Evolutionary conservation across 2,888 invertebrate genomes (phyloP), one percentile per base, ranked within the genome.

Genomic region (Calameuta pallipes): DNA sequence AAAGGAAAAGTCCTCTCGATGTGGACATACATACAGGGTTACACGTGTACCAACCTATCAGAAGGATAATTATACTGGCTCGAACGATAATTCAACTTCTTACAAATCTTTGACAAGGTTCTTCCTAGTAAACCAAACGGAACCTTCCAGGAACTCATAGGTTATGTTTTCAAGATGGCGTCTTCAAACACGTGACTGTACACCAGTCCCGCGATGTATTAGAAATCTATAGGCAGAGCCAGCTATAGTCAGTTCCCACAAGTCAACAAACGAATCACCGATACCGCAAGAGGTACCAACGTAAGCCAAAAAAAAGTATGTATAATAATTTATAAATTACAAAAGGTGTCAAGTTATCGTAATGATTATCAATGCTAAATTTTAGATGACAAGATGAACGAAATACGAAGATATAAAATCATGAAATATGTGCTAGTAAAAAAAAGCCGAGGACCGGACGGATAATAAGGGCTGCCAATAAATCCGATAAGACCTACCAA

Each of bases 391-490:
- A 75, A 35, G 30, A 73, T n/a, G 35, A 41, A 34, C 6, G 37
- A 77, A 74, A 69, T 74, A 35, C 73, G 74, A 74, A 69, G 76
- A 33, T 23, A 69, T n/a, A 73, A 30, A 15, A 35, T 4, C 23
- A 30, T 35, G 36, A 73, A 31, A 73, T 56, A 33, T 31, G 56
- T 69, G 23, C 36, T 13, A 75, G 76, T 77, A 71, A 36, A 56
- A 76, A 76, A 71, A 35, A 69, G 68, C 76, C 12, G 37, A 68
- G 73, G 37, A 56, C 74, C 37, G 75, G 37, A 33, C 56, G 56
- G 56, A 56, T 56, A 56, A 56, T 56, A 56, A 56, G 56, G 56
- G 56, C 56, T 56, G 23, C 56, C 23, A 56, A 56, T 56, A 56
- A 56, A 56, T 56, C 23, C 56, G 56, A 56, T 56, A 56, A 56